These are phyloP conservation scores for Andrena marginata DNA, from an alignment of 2,888 invertebrate genomes.

Conservation along the genomic window DNA sequence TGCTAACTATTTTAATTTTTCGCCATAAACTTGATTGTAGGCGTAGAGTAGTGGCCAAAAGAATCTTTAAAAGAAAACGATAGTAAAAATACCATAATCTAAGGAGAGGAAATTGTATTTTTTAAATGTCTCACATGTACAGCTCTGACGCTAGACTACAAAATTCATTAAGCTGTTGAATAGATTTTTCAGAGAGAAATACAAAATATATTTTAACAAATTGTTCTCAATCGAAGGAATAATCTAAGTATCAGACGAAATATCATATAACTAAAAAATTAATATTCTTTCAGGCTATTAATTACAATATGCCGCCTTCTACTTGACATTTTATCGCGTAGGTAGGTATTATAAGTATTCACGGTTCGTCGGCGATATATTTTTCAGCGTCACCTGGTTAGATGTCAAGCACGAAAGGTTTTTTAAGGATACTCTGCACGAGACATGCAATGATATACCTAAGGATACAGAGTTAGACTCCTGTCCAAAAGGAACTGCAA, in stretches of 20 bases:
- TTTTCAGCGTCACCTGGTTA: conserved; percentile 13
- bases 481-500: not conserved
- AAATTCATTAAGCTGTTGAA: no score
- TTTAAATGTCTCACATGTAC: no score
- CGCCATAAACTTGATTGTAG: not conserved
- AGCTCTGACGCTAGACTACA: no score
- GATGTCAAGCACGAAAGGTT: not conserved
- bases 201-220: no score
- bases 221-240: not conserved
- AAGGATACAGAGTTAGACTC: not conserved
- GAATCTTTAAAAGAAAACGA: no score
- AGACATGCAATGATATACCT: not conserved
- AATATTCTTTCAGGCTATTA: not conserved
- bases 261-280: not conserved
- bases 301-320: not conserved
- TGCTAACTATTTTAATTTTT: not conserved
- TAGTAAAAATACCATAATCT: no score
- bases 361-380: conserved; percentile 14
- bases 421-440: conserved; percentile 26
- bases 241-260: not conserved
- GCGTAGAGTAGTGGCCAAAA: no score
- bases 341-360: conserved; percentile 33
- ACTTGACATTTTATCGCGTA: not conserved
- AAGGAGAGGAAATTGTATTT: no score
- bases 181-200: no score